Conservation (phyloP, 2,888 invertebrate genomes). For the Dynastes grantii region DNA sequence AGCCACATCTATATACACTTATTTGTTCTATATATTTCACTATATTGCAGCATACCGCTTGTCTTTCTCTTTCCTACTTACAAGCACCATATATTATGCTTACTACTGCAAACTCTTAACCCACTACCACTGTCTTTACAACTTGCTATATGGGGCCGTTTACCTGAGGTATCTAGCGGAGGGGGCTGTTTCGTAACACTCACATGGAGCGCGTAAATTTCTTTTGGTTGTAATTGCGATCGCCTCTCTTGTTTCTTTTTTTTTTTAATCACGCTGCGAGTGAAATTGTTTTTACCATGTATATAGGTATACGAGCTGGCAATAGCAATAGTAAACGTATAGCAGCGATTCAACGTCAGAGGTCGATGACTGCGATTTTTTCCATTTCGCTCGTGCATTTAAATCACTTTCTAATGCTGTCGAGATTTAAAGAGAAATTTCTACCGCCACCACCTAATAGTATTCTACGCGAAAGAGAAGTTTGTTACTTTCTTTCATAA, state of each 20-base stretch:
- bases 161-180: conserved; percentile 32
- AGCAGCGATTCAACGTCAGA: neutral
- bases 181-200: conserved; percentile 31
- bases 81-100: neutral
- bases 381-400: conserved; percentile 28
- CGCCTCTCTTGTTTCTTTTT: conserved; percentile 45
- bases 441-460: neutral
- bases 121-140: neutral
- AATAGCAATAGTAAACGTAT: neutral
- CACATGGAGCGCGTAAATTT: conserved; percentile 47
- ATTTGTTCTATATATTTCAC: conserved; percentile 36
- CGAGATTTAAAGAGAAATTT: conserved; percentile 39
- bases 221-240: conserved; percentile 45
- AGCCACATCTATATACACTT: conserved; percentile 13
- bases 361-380: conserved; percentile 46
- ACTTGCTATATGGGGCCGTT: conserved; percentile 28
- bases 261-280: conserved; percentile 44
- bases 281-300: conserved; percentile 40
- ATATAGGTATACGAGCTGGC: neutral
- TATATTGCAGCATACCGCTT: conserved; percentile 1
- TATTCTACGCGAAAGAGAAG: conserved; percentile 9
- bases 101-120: neutral
- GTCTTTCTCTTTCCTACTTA: conserved; percentile 26
- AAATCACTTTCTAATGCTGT: conserved; percentile 48
- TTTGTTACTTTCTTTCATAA: conserved; percentile 33